Percentiles rank a stretch among this genome's conserved stretches.
Conservation (phyloP, 1,140 invertebrate genomes). For the Bombus pascuorum region DNA sequence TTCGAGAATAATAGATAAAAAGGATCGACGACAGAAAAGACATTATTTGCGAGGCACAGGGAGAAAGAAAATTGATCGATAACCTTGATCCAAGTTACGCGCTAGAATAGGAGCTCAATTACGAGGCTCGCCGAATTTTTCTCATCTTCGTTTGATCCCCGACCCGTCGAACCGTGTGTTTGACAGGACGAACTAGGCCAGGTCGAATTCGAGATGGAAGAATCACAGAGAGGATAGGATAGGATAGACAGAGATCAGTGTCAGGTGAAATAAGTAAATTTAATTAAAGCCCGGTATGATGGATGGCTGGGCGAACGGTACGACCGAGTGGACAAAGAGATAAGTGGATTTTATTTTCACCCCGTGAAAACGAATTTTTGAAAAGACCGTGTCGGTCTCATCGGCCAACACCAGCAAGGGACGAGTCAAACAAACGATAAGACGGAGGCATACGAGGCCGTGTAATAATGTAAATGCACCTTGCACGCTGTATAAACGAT, state of each 20-base stretch:
- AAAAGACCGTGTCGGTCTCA: not conserved
- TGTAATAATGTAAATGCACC: slow-evolving; percentile 35
- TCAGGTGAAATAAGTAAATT: slow-evolving; percentile 35
- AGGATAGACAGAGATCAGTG: not conserved
- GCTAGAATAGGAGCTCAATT: not conserved
- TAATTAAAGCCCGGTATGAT: slow-evolving; percentile 41
- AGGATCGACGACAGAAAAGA: too few species aligned
- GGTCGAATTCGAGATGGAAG: not conserved
- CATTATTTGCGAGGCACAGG: too few species aligned
- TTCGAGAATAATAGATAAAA: not conserved
- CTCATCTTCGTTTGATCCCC: slow-evolving; percentile 17
- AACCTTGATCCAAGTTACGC: not conserved
- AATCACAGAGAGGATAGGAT: not conserved
- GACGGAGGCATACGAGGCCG: too few species aligned
- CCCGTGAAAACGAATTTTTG: not conserved
- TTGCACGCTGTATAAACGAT: not conserved
- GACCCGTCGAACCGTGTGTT: not conserved
- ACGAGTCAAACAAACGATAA: not conserved
- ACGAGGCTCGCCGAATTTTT: not conserved
- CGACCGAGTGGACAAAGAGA: slow-evolving; percentile 29
- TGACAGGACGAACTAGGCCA: slow-evolving; percentile 8
- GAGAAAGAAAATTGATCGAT: not conserved
- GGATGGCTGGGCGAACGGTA: not conserved
- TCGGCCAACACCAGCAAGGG: too few species aligned
- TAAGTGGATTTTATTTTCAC: slow-evolving; percentile 37